Base-by-base conservation (phyloP, 2,888 invertebrate species). In the Merodon equestris region DNA sequence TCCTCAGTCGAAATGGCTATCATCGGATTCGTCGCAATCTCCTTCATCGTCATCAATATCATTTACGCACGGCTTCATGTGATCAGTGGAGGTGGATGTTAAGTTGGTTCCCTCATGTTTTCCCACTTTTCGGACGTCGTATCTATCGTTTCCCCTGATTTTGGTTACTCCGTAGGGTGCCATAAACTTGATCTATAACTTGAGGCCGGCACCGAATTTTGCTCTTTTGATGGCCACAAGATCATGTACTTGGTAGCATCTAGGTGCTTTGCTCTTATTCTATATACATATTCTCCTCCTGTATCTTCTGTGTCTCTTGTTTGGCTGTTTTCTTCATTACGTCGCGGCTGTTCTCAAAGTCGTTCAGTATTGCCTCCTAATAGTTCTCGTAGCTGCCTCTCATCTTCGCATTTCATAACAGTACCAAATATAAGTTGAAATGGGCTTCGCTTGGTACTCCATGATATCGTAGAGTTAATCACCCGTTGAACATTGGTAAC, bases 201-300 rank as follows among this genome's bases (percentile, higher is more conserved):
- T 77, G 7, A 57, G 10, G 1, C 72, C 67, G 44, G 51, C 82
- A 81, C 34, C 67, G 17, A 72, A 72, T 38, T 72, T 50, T 1
- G 53, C 66, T 3, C 27, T 34, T 36, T 48, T 15, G 12, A 72
- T 63, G 1, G 71, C 63, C 7, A 72, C 61, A 9, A 66, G n/a
- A 63, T 75, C 58, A 15, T 42, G 40, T 40, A 54, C 9, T 0
- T 42, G 42, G 36, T 14, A 40, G 3, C n/a, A n/a, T n/a, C 40
- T 40, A 10, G 40, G n/a, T 40, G 44, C 44, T 7, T 44, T 18
- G 27, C 53, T 53, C 67, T 68, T 18, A 13, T 12, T 3, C 4
- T 19, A 10, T 14, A 27, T 50, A n/a, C 13, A 13, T 36, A 58
- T 81, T 48, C 70, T 50, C n/a, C 27, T 56, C 47, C 13, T 61